phyloP scores from a whole-genome alignment of 2,888 invertebrate genomes.

The Chamaedrilus cognettii region DNA sequence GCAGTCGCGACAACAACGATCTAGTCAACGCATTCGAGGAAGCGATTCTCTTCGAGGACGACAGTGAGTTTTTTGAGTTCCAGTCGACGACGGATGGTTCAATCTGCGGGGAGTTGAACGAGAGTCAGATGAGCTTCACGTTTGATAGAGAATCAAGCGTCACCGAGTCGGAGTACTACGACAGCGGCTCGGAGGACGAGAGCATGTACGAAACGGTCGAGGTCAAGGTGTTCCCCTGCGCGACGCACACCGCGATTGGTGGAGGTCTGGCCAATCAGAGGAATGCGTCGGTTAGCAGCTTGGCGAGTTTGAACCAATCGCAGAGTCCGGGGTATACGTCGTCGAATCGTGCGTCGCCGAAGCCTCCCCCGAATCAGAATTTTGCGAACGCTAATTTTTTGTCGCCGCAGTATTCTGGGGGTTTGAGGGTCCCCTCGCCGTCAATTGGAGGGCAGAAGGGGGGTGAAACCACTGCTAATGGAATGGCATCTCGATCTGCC shows the following conservation, averaged over 20 bases:
- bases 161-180: background rate
- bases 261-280: background rate
- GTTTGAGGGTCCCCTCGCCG: too few relatives aligned
- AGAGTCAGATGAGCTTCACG: background rate
- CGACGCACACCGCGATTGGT: background rate
- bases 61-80: constrained; percentile 5
- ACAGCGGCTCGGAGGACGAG: constrained; percentile 1
- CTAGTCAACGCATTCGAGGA: constrained; percentile 9
- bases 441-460: background rate
- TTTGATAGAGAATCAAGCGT: constrained; percentile 1
- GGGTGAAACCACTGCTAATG: background rate
- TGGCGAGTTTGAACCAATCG: too few relatives aligned
- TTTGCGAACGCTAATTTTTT: too few relatives aligned
- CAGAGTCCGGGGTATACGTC: background rate
- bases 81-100: constrained; percentile 2
- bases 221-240: background rate
- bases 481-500: background rate
- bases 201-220: background rate
- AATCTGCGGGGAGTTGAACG: background rate
- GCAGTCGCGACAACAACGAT: constrained; percentile 12
- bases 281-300: background rate
- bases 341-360: background rate
- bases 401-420: background rate
- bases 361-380: too few relatives aligned
- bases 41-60: constrained; percentile 13